Evolutionary conservation across 2,888 invertebrate genomes (phyloP).

Genomic region (Caenorhabditis doughertyi): DNA sequence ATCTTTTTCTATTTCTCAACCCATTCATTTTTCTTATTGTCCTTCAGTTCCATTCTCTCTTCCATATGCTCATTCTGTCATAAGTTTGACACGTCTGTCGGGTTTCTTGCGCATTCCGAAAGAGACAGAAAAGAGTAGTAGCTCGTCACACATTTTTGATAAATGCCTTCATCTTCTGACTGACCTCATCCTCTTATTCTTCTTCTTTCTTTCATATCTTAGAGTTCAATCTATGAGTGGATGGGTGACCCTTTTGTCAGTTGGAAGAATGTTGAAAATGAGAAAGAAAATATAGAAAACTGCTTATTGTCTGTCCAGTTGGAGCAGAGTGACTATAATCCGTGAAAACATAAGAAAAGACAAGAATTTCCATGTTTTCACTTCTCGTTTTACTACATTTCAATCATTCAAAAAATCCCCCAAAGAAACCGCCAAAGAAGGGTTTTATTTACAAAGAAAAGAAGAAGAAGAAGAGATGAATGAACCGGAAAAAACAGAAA

Average conservation of each 20-base stretch:
- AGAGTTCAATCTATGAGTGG: slow-evolving; percentile 31
- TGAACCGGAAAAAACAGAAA: slow-evolving; percentile 49
- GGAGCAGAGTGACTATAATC: background rate
- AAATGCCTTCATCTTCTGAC: slow-evolving; percentile 20
- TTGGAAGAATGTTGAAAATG: background rate
- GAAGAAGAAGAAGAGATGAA: background rate
- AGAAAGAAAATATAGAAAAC: background rate
- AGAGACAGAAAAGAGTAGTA: slow-evolving; percentile 24
- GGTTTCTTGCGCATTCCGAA: slow-evolving; percentile 15
- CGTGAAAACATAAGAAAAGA: slow-evolving; percentile 8
- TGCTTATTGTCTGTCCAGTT: no score
- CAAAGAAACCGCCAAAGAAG: background rate
- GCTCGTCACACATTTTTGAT: slow-evolving; percentile 62
- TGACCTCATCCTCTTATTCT: slow-evolving; percentile 6
- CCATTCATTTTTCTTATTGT: background rate
- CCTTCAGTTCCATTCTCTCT: slow-evolving; percentile 3
- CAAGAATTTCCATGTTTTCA: slow-evolving; percentile 36
- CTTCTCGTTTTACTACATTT: background rate
- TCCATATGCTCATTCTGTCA: slow-evolving; percentile 32
- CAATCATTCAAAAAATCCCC: slow-evolving; percentile 12
- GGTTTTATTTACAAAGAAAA: slow-evolving; percentile 8
- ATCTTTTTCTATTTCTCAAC: no score
- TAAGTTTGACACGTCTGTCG: slow-evolving; percentile 48
- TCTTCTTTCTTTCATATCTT: slow-evolving; percentile 20
- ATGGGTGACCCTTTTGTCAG: slow-evolving; percentile 15